These are phyloP conservation scores for Enteromius argenteus DNA, from an alignment of 2,797 vertebrate genomes.

Conservation along the genomic window DNA sequence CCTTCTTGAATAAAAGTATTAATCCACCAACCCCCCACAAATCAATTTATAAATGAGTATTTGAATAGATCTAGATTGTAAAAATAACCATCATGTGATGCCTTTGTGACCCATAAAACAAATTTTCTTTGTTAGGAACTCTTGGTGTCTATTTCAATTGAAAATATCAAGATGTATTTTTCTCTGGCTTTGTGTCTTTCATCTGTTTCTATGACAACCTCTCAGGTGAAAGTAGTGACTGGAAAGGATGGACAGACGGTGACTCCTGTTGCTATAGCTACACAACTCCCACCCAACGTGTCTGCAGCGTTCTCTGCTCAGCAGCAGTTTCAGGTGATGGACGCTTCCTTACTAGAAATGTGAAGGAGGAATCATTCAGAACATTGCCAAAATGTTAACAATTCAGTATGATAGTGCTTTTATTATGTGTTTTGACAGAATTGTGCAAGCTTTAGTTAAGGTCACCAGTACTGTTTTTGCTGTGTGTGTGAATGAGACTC, in stretches of 20 bases:
- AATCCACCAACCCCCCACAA: too few relatives aligned
- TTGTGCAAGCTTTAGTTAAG: not conserved
- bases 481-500: not conserved
- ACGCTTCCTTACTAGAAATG: slow-evolving; percentile 34
- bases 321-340: slow-evolving; percentile 90
- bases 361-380: slow-evolving; percentile 44
- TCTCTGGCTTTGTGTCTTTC: slow-evolving; percentile 32
- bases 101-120: not conserved
- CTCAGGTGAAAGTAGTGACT: slow-evolving; percentile 94
- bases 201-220: slow-evolving; percentile 63
- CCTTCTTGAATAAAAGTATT: not conserved
- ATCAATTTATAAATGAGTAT: not conserved
- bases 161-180: slow-evolving; percentile 13
- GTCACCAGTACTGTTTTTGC: not conserved
- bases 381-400: slow-evolving; percentile 18
- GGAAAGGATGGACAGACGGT: slow-evolving; percentile 97
- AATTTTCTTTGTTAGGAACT: slow-evolving; percentile 2
- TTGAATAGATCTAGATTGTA: not conserved
- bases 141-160: not conserved
- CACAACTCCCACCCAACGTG: slow-evolving; percentile 96
- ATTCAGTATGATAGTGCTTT: not conserved
- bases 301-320: slow-evolving; percentile 93
- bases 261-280: slow-evolving; percentile 97
- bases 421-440: not conserved
- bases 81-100: not conserved